Evolutionary conservation across 2,888 invertebrate species (phyloP), one percentile per base, ranked within the genome.

Genomic region (Euzetes globulus): DNA sequence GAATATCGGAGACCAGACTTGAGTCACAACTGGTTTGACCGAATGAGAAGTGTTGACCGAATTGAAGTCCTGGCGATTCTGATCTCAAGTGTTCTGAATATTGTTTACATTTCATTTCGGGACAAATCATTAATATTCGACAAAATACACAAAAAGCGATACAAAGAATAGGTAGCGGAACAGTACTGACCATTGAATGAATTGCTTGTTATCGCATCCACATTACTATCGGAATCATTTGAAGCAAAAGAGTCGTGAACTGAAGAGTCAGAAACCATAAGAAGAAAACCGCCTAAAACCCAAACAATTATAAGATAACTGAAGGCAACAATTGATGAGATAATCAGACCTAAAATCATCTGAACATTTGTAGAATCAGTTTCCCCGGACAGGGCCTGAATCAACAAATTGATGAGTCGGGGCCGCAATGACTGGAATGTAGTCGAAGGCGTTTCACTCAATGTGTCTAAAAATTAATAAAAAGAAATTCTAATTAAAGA

Each of bases 301-400:
- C 13, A 15, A 19, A 7, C 37, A 29, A 19, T n/a, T 29, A 5
- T 41, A 47, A 70, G 11, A 58, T 22, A 6, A 25, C 19, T 25
- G 19, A 19, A 25, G 27, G 19, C n/a, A n/a, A n/a, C n/a, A 19
- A 2, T 37, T 41, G 11, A 17, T 7, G 4, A 60, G 50, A 13
- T 2, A 74, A 25, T 45, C 19, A 76, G 79, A 84, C 88, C 88
- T 50, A 94, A 84, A 47, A 94, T 84, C 89, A 93, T 91, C 81
- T 94, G 93, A 3, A 92, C 90, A 83, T 94, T 94, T 78, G 88
- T 87, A 0, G 92, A 87, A 84, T 94, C 94, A 0, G 87, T 87
- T 83, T 94, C 94, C 65, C 90, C 89, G 84, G 91, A 89, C 27
- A 94, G 84, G 2, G 92, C 91, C 81, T 89, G 90, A 83, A 92